Conservation (phyloP, 2,797 vertebrate species). For the Rhincodon typus region DNA sequence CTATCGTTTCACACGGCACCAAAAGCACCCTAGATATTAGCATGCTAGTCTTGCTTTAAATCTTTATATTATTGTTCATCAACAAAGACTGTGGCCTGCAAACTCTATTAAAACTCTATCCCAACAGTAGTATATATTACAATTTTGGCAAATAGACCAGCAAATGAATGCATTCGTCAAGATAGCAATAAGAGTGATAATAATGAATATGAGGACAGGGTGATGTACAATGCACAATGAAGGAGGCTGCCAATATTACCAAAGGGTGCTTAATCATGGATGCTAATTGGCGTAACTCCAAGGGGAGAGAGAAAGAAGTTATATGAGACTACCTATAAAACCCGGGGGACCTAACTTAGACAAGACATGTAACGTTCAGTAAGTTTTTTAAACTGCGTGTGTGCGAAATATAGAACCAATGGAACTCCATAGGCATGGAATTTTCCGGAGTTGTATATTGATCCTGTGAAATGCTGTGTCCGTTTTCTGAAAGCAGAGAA, state of each 20-base stretch:
- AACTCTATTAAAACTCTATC: not conserved
- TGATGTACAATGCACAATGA: not conserved
- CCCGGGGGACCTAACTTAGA: not conserved
- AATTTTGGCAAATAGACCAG: not conserved
- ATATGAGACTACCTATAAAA: constrained; percentile 4
- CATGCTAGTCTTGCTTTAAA: not conserved
- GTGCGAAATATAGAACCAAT: not conserved
- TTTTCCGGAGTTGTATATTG: not conserved
- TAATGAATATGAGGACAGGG: not conserved
- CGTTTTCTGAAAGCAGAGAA: not conserved
- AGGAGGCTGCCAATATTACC: not conserved
- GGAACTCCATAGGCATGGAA: not conserved
- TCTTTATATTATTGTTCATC: not conserved
- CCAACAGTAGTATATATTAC: not conserved
- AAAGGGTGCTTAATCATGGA: constrained; percentile 1
- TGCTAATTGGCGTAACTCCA: not conserved
- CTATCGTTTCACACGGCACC: not conserved
- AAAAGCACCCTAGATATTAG: not conserved
- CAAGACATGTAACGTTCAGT: not conserved
- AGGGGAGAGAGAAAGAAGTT: not conserved
- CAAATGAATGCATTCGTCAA: constrained; percentile 8
- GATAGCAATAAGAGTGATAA: constrained; percentile 7
- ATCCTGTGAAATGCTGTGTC: not conserved
- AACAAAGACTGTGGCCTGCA: not conserved
- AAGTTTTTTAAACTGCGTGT: not conserved